Percentiles rank a stretch among this genome's conserved stretches.
These are phyloP conservation scores for Pelosia muscerda DNA, from an alignment of 2,888 invertebrate genomes.

Conservation along the genomic window DNA sequence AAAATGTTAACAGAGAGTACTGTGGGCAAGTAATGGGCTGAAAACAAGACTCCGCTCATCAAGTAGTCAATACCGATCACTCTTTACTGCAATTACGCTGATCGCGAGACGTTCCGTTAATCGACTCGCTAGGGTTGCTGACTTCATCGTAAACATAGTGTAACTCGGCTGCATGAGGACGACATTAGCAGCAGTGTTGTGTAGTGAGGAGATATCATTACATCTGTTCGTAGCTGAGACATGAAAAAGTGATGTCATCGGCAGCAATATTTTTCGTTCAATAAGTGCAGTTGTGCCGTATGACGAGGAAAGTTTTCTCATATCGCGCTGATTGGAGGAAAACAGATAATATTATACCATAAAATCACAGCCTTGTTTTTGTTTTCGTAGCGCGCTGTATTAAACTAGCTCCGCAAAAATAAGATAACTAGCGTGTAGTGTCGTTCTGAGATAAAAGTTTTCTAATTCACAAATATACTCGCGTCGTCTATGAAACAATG, in stretches of 20 bases:
- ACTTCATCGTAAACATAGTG: background rate
- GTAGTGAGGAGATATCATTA: background rate
- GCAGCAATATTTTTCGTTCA: background rate
- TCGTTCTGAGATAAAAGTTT: background rate
- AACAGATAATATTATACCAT: constrained; percentile 3
- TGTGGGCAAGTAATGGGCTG: background rate
- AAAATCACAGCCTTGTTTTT: constrained; percentile 4
- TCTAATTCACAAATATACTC: background rate
- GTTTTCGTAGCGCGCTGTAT: background rate
- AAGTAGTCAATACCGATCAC: constrained; percentile 6
- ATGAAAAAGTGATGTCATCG: background rate
- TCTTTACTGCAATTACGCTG: constrained; percentile 20
- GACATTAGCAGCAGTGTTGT: background rate
- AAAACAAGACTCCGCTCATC: background rate
- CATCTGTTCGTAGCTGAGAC: background rate
- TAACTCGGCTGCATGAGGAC: background rate
- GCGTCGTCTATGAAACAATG: background rate
- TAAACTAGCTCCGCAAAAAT: background rate
- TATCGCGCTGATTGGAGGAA: background rate
- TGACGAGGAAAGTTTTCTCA: constrained; percentile 6
- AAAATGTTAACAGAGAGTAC: background rate
- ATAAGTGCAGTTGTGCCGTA: background rate
- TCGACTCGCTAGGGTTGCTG: constrained; percentile 19
- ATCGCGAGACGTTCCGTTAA: constrained; percentile 17
- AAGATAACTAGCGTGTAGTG: background rate